Base-by-base conservation (phyloP, 92 coral and sea anemone species). In the Pocillopora meandrina region DNA sequence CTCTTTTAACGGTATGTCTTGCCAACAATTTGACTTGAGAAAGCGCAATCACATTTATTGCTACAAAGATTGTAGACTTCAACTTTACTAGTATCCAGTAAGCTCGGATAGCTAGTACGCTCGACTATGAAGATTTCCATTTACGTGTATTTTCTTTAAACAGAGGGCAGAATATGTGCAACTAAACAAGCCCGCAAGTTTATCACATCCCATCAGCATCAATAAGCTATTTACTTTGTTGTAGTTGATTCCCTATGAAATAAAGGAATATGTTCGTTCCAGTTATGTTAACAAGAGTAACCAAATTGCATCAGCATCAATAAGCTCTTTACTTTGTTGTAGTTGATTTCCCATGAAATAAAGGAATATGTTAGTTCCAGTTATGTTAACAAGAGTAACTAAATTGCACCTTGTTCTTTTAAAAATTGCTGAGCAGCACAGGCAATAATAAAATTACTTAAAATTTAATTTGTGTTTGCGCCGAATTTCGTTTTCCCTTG, bases 1-100 rank as follows among this genome's bases (percentile, higher is more conserved):
- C 21, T 62, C 20, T 62, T 62, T 62, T 62, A n/a, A 62, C 66
- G 66, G 0, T 62, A 61, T 61, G 65, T 13, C 17, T 62, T 62
- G 66, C 66, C 66, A 62, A 62, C 66, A 62, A 62, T 62, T 62
- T 62, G 66, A 62, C 19, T 62, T 62, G 20, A 62, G 66, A 62
- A 62, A 62, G 20, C 66, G 19, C 66, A 62, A 62, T 62, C 20
- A 13, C 66, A 62, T 62, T 62, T 62, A 62, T 62, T 62, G 20
- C 66, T 62, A 15, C 66, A 62, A 62, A 62, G 66, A 62, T 62
- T 62, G 21, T 62, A 62, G 66, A 1, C 17, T 61, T 61, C 65
- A 61, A 13, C 66, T 62, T 13, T 62, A 6, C 26, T 62, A 16
- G 66, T 15, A 62, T 62, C n/a, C 66, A 17, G 66, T 1, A 62